A percentile compares a stretch with the other conserved stretches of the same genome.
Conservation (phyloP, 2,888 invertebrate species). For the Nemotelus pantherinus region DNA sequence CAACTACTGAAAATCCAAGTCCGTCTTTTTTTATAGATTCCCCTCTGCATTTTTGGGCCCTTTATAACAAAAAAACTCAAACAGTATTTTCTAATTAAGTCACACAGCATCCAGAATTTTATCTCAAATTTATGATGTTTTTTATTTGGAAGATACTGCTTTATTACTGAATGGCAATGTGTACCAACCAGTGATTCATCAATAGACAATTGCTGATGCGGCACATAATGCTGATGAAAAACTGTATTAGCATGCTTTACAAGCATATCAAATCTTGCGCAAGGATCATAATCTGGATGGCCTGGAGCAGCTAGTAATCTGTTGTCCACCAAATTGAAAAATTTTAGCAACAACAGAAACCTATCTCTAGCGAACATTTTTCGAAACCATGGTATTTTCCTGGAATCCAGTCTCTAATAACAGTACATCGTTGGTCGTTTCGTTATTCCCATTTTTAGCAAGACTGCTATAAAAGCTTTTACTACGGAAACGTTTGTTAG, state of each 20-base stretch:
- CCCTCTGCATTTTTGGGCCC: slow-evolving; percentile 6
- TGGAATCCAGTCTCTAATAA: slow-evolving; percentile 3
- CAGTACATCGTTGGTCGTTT: too few relatives aligned
- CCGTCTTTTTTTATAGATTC: too few relatives aligned
- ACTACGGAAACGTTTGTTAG: neutral
- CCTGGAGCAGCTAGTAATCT: neutral
- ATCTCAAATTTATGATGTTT: slow-evolving; percentile 51
- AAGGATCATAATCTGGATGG: slow-evolving; percentile 13
- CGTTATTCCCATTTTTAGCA: slow-evolving; percentile 27
- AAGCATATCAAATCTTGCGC: slow-evolving; percentile 11
- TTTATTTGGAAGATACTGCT: too few relatives aligned
- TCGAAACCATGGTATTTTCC: slow-evolving; percentile 21
- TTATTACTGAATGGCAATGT: slow-evolving; percentile 17
- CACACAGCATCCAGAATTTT: slow-evolving; percentile 31
- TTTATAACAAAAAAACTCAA: slow-evolving; percentile 23
- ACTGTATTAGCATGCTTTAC: slow-evolving; percentile 10
- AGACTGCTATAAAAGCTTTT: slow-evolving; percentile 27
- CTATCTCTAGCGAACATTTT: slow-evolving; percentile 33
- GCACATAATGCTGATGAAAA: slow-evolving; percentile 16
- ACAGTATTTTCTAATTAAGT: slow-evolving; percentile 4
- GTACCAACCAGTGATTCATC: slow-evolving; percentile 47
- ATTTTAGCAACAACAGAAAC: slow-evolving; percentile 31
- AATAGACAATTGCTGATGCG: slow-evolving; percentile 50
- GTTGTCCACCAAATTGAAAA: slow-evolving; percentile 17
- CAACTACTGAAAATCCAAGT: slow-evolving; percentile 41